phyloP scores from a whole-genome alignment of 2,113 vertebrate species.

The Varanus komodoensis region DNA sequence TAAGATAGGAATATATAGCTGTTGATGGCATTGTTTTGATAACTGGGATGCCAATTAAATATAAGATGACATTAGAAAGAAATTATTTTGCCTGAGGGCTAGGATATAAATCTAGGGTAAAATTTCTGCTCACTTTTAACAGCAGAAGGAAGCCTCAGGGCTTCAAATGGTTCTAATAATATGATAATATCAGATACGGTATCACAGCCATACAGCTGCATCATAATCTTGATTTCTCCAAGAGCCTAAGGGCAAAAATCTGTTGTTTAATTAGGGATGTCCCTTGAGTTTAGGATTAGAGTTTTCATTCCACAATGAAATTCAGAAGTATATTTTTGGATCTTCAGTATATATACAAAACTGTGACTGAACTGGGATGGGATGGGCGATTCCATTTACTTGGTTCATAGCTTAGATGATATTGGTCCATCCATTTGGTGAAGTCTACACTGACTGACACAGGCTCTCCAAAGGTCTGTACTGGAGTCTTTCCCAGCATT shows the following conservation, averaged over 20 bases:
- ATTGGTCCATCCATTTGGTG: too few relatives aligned
- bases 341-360: not conserved
- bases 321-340: not conserved
- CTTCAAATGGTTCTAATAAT: not conserved
- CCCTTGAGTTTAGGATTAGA: not conserved
- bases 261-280: conserved; percentile 16
- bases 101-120: not conserved
- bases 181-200: not conserved
- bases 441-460: too few relatives aligned
- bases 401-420: not conserved
- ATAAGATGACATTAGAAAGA: not conserved
- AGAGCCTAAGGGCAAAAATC: conserved; percentile 18
- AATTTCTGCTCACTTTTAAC: conserved; percentile 15
- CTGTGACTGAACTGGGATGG: too few relatives aligned
- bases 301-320: conserved; percentile 4
- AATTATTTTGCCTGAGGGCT: conserved; percentile 11
- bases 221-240: not conserved
- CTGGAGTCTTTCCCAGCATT: too few relatives aligned
- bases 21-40: not conserved
- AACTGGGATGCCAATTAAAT: not conserved
- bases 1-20: not conserved
- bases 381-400: not conserved
- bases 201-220: not conserved
- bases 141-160: not conserved
- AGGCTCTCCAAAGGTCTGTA: too few relatives aligned